These are phyloP conservation scores for Psittacara wagleri DNA, from an alignment of 2,113 vertebrate species.

Conservation along the genomic window DNA sequence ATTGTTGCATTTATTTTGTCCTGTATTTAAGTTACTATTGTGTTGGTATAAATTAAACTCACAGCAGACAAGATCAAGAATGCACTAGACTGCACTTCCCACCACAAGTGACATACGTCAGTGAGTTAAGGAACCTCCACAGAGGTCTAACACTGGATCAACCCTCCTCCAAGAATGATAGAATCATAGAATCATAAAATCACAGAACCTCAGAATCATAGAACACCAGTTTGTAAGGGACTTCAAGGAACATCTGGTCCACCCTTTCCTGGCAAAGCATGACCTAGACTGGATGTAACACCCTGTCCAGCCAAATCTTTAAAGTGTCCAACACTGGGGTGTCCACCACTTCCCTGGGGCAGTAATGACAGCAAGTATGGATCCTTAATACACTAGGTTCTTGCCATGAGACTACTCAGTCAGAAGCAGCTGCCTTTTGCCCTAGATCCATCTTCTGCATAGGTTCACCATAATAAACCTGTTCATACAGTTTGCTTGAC, in stretches of 20 bases:
- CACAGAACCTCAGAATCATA: not conserved
- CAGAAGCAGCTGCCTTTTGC: not conserved
- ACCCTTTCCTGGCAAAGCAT: not conserved
- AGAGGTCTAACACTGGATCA: not conserved
- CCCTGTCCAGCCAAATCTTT: not conserved
- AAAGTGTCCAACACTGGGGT: not conserved
- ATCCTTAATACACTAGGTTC: not conserved
- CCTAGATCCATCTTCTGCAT: not conserved
- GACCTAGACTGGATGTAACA: not conserved
- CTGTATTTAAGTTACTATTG: not conserved
- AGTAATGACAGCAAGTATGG: not conserved
- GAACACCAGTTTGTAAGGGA: not conserved
- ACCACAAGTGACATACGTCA: not conserved
- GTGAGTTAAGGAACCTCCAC: not conserved
- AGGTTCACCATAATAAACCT: not conserved
- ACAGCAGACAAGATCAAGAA: not conserved
- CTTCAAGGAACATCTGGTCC: not conserved
- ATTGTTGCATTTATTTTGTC: not conserved
- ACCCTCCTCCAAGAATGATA: not conserved
- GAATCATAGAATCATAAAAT: not conserved
- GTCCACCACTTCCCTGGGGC: not conserved
- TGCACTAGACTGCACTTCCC: not conserved
- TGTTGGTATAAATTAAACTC: not conserved
- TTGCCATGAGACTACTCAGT: not conserved
- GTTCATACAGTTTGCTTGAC: not conserved